Conservation (phyloP, 2,113 vertebrate species). For the Cryptotis parvus region DNA sequence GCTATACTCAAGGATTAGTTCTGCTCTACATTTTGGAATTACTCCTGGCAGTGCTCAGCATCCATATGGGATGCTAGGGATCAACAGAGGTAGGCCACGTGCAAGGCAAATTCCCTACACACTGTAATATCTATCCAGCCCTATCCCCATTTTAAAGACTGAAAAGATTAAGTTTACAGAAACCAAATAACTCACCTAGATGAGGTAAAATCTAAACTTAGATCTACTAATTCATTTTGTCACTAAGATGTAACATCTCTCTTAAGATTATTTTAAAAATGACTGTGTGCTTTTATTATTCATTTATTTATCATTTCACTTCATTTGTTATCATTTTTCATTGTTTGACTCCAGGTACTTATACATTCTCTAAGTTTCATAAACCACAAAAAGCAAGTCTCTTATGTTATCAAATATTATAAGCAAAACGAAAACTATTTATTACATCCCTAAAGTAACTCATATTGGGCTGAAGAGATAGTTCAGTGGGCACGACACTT, state of each 20-base stretch:
- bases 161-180: neutral
- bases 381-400: neutral
- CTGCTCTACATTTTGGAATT: too few species aligned
- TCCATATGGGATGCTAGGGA: too few species aligned
- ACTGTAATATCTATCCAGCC: too few species aligned
- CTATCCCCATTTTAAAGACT: neutral
- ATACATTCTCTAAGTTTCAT: neutral
- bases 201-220: neutral
- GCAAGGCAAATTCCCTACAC: too few species aligned
- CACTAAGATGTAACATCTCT: neutral
- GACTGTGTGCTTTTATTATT: neutral
- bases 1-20: too few species aligned
- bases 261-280: neutral
- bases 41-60: too few species aligned
- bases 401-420: neutral
- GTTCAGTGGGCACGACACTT: too few species aligned
- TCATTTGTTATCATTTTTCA: neutral
- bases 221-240: neutral
- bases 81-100: too few species aligned
- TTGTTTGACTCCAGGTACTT: neutral
- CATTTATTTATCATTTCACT: constrained; percentile 9
- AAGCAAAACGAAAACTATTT: neutral
- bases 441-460: neutral
- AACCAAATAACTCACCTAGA: neutral
- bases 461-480: too few species aligned